These are phyloP conservation scores for Epinotia brunnichana DNA, from an alignment of 2,888 invertebrate species.

Conservation along the genomic window DNA sequence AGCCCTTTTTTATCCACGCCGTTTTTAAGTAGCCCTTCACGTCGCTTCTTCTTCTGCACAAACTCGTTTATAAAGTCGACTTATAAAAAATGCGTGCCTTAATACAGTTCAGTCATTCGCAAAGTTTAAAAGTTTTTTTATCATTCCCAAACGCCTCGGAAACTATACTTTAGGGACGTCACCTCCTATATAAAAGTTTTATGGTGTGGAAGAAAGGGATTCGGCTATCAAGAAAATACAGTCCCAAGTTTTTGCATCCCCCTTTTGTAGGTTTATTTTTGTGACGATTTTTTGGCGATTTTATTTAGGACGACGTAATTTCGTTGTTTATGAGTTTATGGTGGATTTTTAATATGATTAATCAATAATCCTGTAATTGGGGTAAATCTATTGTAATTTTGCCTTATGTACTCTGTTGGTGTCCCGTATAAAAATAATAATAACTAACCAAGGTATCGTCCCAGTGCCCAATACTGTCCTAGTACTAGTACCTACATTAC, in stretches of 20 bases:
- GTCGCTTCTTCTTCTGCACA: slow-evolving; percentile 10
- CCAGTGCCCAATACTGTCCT: too few species aligned
- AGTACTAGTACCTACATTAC: too few species aligned
- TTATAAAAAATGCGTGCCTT: slow-evolving; percentile 54
- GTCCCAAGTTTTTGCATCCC: slow-evolving; percentile 70
- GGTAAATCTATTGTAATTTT: too few species aligned
- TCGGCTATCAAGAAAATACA: slow-evolving; percentile 72
- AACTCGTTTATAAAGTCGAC: slow-evolving; percentile 46
- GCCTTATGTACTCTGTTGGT: too few species aligned
- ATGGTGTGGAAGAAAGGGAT: slow-evolving; percentile 79
- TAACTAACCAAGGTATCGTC: too few species aligned
- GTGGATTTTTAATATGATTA: neutral
- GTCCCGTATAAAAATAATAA: too few species aligned
- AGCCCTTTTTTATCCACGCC: neutral
- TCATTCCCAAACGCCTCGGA: slow-evolving; percentile 65
- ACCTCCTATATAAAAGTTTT: slow-evolving; percentile 77
- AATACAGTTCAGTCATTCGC: slow-evolving; percentile 60
- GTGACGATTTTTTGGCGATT: slow-evolving; percentile 8
- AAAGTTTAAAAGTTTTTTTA: slow-evolving; percentile 65
- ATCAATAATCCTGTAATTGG: too few species aligned
- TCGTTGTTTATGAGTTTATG: neutral
- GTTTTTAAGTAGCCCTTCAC: neutral
- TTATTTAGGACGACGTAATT: neutral
- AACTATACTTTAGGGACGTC: slow-evolving; percentile 76
- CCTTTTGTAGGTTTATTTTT: slow-evolving; percentile 62